Evolutionary conservation across 2,113 vertebrate genomes (phyloP), one percentile per base, ranked within the genome.

Genomic region (Brachyhypopomus occidentalis): DNA sequence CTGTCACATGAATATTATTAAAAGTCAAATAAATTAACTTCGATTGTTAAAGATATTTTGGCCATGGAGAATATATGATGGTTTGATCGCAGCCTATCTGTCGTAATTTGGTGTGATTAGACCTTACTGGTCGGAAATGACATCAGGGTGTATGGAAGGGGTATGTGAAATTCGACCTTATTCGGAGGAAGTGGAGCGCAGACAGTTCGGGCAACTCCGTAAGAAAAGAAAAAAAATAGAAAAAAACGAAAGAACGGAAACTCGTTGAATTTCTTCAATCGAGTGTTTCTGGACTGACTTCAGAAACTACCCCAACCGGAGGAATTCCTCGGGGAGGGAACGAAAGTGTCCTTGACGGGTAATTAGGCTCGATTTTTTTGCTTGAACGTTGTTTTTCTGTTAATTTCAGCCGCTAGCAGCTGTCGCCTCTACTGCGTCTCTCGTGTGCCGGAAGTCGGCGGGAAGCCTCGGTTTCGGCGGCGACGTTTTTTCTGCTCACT

Each of bases 371-470:
- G 84, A 75, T 84, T 87, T 85, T 80, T 63, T 77, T 19, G 72
- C 84, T 90, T 83, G 14, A 86, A 81, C 85, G 83, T 76, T 87
- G 30, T 88, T 91, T 78, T 86, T 84, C 76, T 80, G 69, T 84
- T 86, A 80, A 88, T 90, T 87, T 90, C 80, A 86, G 87, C 80
- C 85, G 86, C 85, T 87, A 89, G 82, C 78, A 86, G 88, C 86
- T 88, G 69, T 73, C 74, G 52, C 84, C 38, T 86, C 88, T 87
- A 85, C 89, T 83, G 87, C 87, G 86, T 86, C 85, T 89, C 84
- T 84, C 89, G 86, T 84, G 85, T 90, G 91, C 93, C 92, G 94
- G 94, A 94, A 94, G 94, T 94, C 88, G 90, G 84, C 77, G 86
- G 86, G 82, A 48, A 83, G 86, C 84, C 72, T 77, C 70, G 85